Base-by-base conservation (phyloP, 2,797 vertebrate genomes). In the Botia kubotai region DNA sequence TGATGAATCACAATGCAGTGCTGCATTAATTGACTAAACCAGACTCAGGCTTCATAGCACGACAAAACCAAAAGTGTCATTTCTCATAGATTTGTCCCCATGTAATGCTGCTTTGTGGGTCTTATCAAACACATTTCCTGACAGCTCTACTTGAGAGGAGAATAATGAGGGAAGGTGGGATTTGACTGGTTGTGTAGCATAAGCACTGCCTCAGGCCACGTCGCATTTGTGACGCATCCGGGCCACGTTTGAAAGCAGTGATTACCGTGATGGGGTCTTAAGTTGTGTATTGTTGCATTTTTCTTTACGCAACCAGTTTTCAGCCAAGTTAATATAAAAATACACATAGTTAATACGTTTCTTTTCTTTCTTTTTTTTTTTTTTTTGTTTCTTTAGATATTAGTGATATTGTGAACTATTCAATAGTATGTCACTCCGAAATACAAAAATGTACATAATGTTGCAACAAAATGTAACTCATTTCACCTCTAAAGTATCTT, bases 151-250 rank as follows among this genome's bases (percentile, higher is more conserved):
- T 69, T 77, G 16, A 77, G 74, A 58, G 48, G 36, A 58, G 36
- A 43, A 69, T 69, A 69, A 77, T 77, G 53, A 77, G 58, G 11
- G 53, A 39, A 58, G 66, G 66, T 48, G 66, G 65, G 66, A 77
- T 77, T 69, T 58, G 6, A 43, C 19, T 67, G 21, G n/a, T 26
- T 21, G 72, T 57, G 43, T 19, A 29, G 75, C 52, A 46, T 57
- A 68, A 68, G 52, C 33, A n/a, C 33, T 26, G 65, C 65, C 52
- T 19, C 66, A 58, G 65, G 75, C 65, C 36, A 10, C 16, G 11
- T 69, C 21, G 57, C 53, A 69, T 57, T 55, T 21, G 2, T 69
- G 65, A 48, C 52, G n/a, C 39, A 68, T 68, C 43, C 67, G 33
- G 65, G 67, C 23, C 65, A 55, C 19, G 57, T 77, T 21, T 67